Conservation (phyloP, 1,140 invertebrate species). For the Linepithema humile region DNA sequence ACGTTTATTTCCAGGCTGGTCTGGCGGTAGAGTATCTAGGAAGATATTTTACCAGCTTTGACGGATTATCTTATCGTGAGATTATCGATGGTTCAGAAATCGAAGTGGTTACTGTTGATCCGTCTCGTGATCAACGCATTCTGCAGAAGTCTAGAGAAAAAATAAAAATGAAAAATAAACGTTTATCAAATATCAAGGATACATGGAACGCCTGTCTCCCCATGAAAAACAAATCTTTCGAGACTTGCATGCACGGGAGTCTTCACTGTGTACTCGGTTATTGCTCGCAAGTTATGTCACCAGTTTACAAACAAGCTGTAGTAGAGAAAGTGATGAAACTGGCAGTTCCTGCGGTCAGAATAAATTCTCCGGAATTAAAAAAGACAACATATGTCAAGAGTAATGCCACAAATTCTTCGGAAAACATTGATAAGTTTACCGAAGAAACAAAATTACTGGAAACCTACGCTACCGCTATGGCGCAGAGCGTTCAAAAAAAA, state of each 20-base stretch:
- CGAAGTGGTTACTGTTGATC: conserved; percentile 70
- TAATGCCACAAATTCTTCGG: neutral
- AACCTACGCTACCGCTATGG: conserved; percentile 34
- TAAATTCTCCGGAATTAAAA: neutral
- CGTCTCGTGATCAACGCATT: conserved; percentile 32
- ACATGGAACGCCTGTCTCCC: neutral
- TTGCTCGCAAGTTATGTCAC: conserved; percentile 68
- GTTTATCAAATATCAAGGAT: neutral
- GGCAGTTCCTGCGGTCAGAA: neutral
- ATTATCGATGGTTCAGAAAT: conserved; percentile 65
- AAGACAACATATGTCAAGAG: neutral
- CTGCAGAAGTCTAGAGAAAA: conserved; percentile 20
- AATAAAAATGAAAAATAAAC: neutral
- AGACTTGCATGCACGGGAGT: conserved; percentile 75
- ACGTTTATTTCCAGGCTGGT: conserved; percentile 67
- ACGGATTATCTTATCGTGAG: conserved; percentile 69
- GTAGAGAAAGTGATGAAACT: conserved; percentile 47
- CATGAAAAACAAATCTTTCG: conserved; percentile 38
- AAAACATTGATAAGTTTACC: conserved; percentile 4
- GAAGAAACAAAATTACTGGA: conserved; percentile 50
- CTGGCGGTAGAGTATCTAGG: conserved; percentile 74
- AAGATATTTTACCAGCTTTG: conserved; percentile 70
- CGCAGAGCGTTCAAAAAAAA: conserved; percentile 31
- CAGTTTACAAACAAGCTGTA: conserved; percentile 61
- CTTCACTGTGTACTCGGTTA: conserved; percentile 75